Base-by-base conservation (phyloP, 2,797 vertebrate species). In the Phoxinus dragarum region DNA sequence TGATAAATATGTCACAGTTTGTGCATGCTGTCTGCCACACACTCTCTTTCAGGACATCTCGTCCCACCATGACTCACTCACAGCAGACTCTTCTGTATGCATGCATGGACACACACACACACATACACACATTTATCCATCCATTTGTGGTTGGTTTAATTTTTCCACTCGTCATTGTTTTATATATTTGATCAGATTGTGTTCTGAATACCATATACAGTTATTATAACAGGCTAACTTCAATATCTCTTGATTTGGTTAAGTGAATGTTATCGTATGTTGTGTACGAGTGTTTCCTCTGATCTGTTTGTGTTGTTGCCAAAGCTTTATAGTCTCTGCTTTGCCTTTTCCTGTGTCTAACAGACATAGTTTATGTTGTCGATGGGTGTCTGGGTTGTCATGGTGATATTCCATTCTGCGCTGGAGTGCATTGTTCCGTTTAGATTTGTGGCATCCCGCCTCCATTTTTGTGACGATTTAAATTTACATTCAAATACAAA, bases 361-460 rank as follows among this genome's bases (percentile, higher is more conserved):
- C 77, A 84, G n/a, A 87, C 89, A 89, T 67, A 87, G n/a, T 72
- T 85, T 92, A 93, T 92, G 92, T 90, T 86, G 91, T 87, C 86
- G 81, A 84, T 84, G 82, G 34, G 88, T 86, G 88, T 88, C 89
- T 89, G 71, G 5, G 93, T 94, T 86, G 34, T 90, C 89, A 91
- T 92, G 92, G 95, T 81, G 90, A 94, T 82, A 80, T 89, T 93
- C 91, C 68, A 61, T 88, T 88, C 89, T 84, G 84, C 82, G 56
- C 52, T 44, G 21, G 84, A 82, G 38, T 14, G 27, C 78, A 81
- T 78, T 74, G 75, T 86, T 80, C 87, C 90, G 86, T 89, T 89
- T 73, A 89, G 90, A 89, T 89, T 89, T 90, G 89, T 84, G 49
- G 78, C 88, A 84, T 87, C 83, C 92, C 86, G 47, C 87, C 67